These are phyloP conservation scores for Ptychochromis oligacanthus DNA, from an alignment of 2,113 vertebrate genomes.

Conservation along the genomic window DNA sequence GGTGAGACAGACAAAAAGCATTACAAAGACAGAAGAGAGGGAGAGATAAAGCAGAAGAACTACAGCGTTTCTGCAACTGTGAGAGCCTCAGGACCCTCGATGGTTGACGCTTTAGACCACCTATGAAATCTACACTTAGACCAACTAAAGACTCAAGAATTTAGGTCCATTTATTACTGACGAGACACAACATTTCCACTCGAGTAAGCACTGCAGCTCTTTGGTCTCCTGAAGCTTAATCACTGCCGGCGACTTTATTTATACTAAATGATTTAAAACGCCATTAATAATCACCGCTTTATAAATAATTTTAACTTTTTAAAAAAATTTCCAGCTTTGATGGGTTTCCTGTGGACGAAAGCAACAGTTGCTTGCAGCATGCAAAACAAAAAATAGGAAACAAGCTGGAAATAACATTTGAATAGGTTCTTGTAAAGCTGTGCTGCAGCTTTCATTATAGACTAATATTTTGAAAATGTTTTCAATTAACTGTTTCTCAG, in stretches of 20 bases:
- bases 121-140: neutral
- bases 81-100: neutral
- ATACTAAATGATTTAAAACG: neutral
- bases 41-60: no score
- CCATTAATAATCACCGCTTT: neutral
- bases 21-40: neutral
- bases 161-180: neutral
- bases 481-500: neutral
- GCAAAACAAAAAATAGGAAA: neutral
- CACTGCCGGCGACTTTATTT: neutral
- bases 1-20: neutral
- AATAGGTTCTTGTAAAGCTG: neutral
- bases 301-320: neutral
- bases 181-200: constrained; percentile 12
- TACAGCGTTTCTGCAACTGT: neutral
- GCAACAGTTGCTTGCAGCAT: neutral
- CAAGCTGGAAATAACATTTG: neutral
- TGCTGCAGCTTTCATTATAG: constrained; percentile 1
- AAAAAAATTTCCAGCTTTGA: neutral
- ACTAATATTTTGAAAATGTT: neutral
- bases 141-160: neutral
- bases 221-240: neutral
- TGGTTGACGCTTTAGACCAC: neutral
- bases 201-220: neutral
- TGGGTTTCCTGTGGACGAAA: no score